These are phyloP conservation scores for Drosophila kohkoa DNA, from an alignment of 1,140 invertebrate species.

Conservation along the genomic window DNA sequence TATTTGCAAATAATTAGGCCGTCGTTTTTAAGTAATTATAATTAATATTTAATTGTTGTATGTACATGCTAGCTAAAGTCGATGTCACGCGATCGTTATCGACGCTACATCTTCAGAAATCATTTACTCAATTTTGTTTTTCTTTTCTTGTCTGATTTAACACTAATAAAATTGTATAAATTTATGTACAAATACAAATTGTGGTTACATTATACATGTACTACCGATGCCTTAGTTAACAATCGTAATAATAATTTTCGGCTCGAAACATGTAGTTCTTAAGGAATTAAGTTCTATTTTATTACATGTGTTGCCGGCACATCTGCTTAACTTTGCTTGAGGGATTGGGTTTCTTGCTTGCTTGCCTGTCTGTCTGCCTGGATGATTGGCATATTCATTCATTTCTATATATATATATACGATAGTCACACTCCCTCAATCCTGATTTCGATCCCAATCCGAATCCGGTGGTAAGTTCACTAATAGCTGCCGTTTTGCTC, in stretches of 20 bases:
- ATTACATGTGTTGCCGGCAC: slow-evolving; percentile 65
- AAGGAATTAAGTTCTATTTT: slow-evolving; percentile 77
- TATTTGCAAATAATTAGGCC: slow-evolving; percentile 44
- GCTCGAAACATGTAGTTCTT: slow-evolving; percentile 67
- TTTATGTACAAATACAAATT: slow-evolving; percentile 74
- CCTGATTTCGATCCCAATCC: not conserved
- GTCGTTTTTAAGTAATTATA: slow-evolving; percentile 36
- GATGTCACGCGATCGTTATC: slow-evolving; percentile 9
- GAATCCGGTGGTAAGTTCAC: slow-evolving; percentile 30
- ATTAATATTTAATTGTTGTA: slow-evolving; percentile 46
- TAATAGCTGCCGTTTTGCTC: slow-evolving; percentile 65
- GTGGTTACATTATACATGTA: slow-evolving; percentile 60
- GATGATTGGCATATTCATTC: slow-evolving; percentile 14
- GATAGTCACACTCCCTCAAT: slow-evolving; percentile 9
- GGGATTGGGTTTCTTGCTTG: slow-evolving; percentile 1
- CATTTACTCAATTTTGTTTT: slow-evolving; percentile 38
- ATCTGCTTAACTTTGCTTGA: slow-evolving; percentile 31
- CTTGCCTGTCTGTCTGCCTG: no score
- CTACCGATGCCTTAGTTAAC: slow-evolving; percentile 68
- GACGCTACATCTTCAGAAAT: slow-evolving; percentile 27
- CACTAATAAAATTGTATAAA: slow-evolving; percentile 77
- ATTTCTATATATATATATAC: not conserved
- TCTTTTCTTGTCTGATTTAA: slow-evolving; percentile 50
- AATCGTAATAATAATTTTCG: slow-evolving; percentile 72
- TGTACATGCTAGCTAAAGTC: slow-evolving; percentile 45